Conservation (phyloP, 2,113 vertebrate species). For the Callaeas wilsoni region DNA sequence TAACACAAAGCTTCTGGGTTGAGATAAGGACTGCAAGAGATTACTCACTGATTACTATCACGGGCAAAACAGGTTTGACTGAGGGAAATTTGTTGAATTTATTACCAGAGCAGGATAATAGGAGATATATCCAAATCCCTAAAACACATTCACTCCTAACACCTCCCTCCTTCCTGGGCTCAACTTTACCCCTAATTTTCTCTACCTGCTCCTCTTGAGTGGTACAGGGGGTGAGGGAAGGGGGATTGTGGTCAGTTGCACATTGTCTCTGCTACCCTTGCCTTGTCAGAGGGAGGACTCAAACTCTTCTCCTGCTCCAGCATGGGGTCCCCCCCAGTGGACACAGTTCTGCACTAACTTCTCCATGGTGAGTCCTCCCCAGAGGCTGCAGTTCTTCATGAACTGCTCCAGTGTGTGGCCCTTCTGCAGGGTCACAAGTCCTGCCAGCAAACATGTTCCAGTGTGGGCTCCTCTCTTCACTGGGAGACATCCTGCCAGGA, state of each 20-base stretch:
- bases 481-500: neutral
- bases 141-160: neutral
- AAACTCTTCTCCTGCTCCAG: neutral
- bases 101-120: neutral
- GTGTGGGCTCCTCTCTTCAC: too few species aligned
- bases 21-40: neutral
- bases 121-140: neutral
- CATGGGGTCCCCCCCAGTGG: accelerated
- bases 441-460: neutral
- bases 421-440: neutral
- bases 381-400: neutral
- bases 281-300: neutral
- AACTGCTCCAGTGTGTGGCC: neutral
- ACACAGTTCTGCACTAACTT: neutral
- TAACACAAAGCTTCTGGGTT: neutral
- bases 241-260: neutral
- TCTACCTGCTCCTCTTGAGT: neutral
- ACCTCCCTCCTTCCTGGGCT: neutral
- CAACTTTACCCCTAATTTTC: neutral
- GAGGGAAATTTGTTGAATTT: neutral
- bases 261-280: neutral
- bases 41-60: neutral
- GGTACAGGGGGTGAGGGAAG: accelerated
- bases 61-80: accelerated
- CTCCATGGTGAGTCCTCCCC: neutral